phyloP scores from a whole-genome alignment of 2,888 invertebrate species.

The Oscheius onirici region DNA sequence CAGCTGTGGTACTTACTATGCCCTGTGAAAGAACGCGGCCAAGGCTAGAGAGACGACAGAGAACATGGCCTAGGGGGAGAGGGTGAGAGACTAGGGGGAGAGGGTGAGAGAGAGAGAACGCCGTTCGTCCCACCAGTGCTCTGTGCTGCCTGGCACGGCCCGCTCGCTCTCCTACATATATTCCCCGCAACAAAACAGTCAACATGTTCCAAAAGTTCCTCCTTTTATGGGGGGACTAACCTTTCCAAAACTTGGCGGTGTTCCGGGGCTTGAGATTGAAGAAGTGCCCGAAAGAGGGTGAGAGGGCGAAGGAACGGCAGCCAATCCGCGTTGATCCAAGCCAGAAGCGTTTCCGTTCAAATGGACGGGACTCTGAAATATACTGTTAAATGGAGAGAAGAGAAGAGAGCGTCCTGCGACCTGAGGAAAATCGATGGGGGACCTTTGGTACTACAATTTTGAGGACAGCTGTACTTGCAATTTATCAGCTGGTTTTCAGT shows the following conservation, averaged over 20 bases:
- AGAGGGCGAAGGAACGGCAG: slow-evolving; percentile 8
- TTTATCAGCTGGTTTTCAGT: too few species aligned
- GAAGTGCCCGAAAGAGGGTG: background rate
- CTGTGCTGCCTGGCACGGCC: slow-evolving; percentile 13
- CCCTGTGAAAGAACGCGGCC: slow-evolving; percentile 24
- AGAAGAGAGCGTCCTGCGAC: too few species aligned
- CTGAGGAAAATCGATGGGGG: too few species aligned
- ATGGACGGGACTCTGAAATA: slow-evolving; percentile 1
- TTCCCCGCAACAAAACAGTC: slow-evolving; percentile 20
- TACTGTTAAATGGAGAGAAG: background rate
- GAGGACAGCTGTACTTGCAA: too few species aligned
- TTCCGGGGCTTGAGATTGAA: slow-evolving; percentile 8
- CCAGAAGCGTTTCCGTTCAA: background rate
- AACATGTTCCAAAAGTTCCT: slow-evolving; percentile 3
- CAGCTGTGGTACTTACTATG: slow-evolving; percentile 30
- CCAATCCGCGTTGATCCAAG: background rate
- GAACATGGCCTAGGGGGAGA: slow-evolving; percentile 4
- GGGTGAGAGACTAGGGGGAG: background rate
- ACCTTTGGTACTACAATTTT: too few species aligned
- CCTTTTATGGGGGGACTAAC: background rate
- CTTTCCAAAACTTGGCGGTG: slow-evolving; percentile 12
- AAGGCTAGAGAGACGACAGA: slow-evolving; percentile 9
- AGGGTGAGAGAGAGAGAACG: slow-evolving; percentile 27
- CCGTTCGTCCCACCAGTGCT: slow-evolving; percentile 26
- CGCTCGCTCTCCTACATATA: background rate